Evolutionary conservation across 2,888 invertebrate genomes (phyloP).

Genomic region (Temnothorax rugatulus): DNA sequence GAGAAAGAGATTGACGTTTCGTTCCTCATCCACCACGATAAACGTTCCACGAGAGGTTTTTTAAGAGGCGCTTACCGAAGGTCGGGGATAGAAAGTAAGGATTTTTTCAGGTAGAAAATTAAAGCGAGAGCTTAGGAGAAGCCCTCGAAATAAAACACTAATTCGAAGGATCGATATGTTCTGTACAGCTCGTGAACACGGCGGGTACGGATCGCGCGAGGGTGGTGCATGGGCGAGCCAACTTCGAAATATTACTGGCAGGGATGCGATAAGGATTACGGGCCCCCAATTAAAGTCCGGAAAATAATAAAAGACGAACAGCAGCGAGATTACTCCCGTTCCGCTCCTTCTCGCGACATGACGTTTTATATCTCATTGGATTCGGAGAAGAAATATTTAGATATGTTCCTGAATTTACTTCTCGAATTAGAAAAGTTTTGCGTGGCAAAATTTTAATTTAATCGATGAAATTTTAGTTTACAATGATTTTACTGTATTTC

Average conservation of each 20-base stretch:
- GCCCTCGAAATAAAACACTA: constrained; percentile 80
- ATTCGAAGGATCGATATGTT: constrained; percentile 81
- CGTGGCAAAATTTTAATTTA: background rate
- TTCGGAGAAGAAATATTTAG: constrained; percentile 12
- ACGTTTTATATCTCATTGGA: constrained; percentile 29
- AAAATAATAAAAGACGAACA: constrained; percentile 68
- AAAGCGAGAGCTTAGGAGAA: constrained; percentile 78
- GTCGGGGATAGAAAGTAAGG: constrained; percentile 67
- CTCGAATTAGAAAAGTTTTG: background rate
- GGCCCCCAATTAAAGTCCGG: constrained; percentile 70
- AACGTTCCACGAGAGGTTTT: constrained; percentile 30
- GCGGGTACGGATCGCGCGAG: constrained; percentile 52
- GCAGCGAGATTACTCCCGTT: constrained; percentile 58
- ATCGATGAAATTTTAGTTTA: background rate
- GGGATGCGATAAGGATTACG: constrained; percentile 75
- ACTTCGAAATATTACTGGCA: constrained; percentile 73
- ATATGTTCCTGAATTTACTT: constrained; percentile 18
- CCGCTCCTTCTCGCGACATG: constrained; percentile 30
- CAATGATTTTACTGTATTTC: background rate
- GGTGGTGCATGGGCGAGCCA: constrained; percentile 54
- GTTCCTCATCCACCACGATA: constrained; percentile 27
- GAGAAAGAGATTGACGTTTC: background rate
- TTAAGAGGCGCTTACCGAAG: constrained; percentile 56
- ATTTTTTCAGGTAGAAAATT: constrained; percentile 83
- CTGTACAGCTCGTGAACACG: constrained; percentile 73